Evolutionary conservation across 2,888 invertebrate genomes (phyloP).

Genomic region (Odiellus spinosus): DNA sequence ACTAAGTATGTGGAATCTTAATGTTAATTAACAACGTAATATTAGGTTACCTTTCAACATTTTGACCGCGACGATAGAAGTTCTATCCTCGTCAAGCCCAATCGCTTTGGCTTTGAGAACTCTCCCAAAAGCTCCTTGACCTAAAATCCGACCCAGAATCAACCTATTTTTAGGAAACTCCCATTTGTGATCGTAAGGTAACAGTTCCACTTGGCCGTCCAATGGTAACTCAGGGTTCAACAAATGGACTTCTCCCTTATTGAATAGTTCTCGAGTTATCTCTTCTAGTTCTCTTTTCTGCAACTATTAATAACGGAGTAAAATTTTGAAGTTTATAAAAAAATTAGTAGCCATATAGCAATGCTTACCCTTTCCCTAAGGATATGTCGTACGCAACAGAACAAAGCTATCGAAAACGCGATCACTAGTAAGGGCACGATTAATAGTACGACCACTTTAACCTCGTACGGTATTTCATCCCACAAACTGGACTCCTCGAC

Average conservation of each 20-base stretch:
- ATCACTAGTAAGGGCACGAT: too few species aligned
- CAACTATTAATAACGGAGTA: too few species aligned
- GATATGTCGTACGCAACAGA: too few species aligned
- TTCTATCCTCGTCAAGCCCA: slow-evolving; percentile 52
- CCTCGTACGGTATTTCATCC: too few species aligned
- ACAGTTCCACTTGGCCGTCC: slow-evolving; percentile 81
- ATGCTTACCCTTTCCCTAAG: too few species aligned
- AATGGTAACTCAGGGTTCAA: slow-evolving; percentile 75
- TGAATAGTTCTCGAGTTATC: slow-evolving; percentile 36
- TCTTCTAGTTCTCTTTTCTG: slow-evolving; percentile 17
- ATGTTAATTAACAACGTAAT: too few species aligned
- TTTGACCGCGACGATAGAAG: slow-evolving; percentile 79
- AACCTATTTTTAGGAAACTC: slow-evolving; percentile 80
- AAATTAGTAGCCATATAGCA: too few species aligned
- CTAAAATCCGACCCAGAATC: slow-evolving; percentile 65
- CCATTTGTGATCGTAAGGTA: slow-evolving; percentile 72
- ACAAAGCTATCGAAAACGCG: too few species aligned
- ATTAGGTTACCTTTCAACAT: slow-evolving; percentile 80
- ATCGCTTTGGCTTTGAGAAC: slow-evolving; percentile 73
- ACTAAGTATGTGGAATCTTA: too few species aligned
- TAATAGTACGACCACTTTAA: too few species aligned
- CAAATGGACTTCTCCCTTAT: slow-evolving; percentile 57
- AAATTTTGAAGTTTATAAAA: too few species aligned
- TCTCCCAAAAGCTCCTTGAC: slow-evolving; percentile 87
- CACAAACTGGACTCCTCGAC: too few species aligned